These are phyloP conservation scores for Amphimedon queenslandica DNA, from an alignment of 37 sponge, comb jelly and placozoan genomes.

Conservation along the genomic window DNA sequence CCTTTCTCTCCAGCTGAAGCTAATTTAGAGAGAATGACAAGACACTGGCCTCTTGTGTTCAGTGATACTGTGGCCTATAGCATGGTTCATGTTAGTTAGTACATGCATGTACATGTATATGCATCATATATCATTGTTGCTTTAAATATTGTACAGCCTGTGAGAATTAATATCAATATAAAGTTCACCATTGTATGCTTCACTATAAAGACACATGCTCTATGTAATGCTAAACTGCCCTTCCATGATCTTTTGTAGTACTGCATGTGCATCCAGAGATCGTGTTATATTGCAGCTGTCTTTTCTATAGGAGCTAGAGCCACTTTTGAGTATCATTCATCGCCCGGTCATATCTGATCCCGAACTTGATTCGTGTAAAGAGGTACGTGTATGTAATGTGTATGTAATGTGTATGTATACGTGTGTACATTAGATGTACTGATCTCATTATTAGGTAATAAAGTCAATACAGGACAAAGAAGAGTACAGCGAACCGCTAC, in stretches of 20 bases:
- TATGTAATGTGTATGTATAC: too few relatives aligned
- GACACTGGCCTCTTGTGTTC: slow-evolving; percentile 80
- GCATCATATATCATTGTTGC: too few relatives aligned
- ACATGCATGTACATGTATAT: not conserved
- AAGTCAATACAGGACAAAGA: slow-evolving; percentile 41
- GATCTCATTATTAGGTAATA: slow-evolving; percentile 23
- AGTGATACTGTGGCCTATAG: slow-evolving; percentile 62
- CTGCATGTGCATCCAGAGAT: too few relatives aligned
- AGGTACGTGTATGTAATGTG: slow-evolving; percentile 38
- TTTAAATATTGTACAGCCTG: too few relatives aligned
- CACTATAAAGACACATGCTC: too few relatives aligned
- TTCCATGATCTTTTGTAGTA: too few relatives aligned
- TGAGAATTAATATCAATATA: too few relatives aligned
- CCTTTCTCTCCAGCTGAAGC: not conserved
- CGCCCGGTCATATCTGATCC: slow-evolving; percentile 18
- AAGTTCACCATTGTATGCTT: too few relatives aligned
- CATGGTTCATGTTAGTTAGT: slow-evolving; percentile 37
- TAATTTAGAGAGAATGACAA: slow-evolving; percentile 62
- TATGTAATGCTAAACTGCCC: too few relatives aligned
- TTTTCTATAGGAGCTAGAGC: slow-evolving; percentile 71
- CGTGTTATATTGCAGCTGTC: too few relatives aligned
- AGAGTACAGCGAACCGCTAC: slow-evolving; percentile 50
- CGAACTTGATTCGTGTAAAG: slow-evolving; percentile 54
- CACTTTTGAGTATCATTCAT: slow-evolving; percentile 38
- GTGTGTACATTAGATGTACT: not conserved